Evolutionary conservation across 2,888 invertebrate genomes (phyloP).

Genomic region (Standfussiana lucernea): DNA sequence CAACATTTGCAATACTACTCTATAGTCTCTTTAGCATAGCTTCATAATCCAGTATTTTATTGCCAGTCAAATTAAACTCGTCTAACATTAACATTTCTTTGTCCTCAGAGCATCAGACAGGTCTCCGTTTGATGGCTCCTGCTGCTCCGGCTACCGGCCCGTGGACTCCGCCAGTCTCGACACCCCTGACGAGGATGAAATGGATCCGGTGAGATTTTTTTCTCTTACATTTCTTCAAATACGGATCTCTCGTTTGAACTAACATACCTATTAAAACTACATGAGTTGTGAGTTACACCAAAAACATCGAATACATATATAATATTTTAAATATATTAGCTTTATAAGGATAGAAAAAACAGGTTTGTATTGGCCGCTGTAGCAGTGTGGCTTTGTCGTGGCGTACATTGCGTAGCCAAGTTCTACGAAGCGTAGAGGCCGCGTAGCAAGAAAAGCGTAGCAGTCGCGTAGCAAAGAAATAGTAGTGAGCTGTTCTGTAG

Average conservation of each 20-base stretch:
- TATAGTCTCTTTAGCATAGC: too few species aligned
- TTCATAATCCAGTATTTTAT: neutral
- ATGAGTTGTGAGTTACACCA: neutral
- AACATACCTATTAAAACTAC: too few species aligned
- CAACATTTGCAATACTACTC: too few species aligned
- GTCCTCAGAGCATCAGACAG: constrained; percentile 93
- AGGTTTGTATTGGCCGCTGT: neutral
- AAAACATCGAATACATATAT: neutral
- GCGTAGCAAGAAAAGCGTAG: constrained; percentile 15
- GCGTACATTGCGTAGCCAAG: neutral
- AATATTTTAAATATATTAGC: neutral
- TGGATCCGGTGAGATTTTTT: constrained; percentile 87
- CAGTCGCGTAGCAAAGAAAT: constrained; percentile 15
- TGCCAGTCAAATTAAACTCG: neutral
- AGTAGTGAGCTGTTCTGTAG: neutral
- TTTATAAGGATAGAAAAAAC: neutral
- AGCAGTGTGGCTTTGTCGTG: neutral
- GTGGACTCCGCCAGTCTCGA: constrained; percentile 94
- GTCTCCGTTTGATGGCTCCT: constrained; percentile 96
- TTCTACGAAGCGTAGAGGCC: constrained; percentile 25
- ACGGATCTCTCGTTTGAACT: neutral
- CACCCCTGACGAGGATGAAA: constrained; percentile 93
- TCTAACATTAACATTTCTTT: constrained; percentile 46
- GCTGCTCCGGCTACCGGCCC: constrained; percentile 95
- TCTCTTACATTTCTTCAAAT: neutral